phyloP scores from a whole-genome alignment of 2,113 vertebrate species.

The Onychostruthus taczanowskii region DNA sequence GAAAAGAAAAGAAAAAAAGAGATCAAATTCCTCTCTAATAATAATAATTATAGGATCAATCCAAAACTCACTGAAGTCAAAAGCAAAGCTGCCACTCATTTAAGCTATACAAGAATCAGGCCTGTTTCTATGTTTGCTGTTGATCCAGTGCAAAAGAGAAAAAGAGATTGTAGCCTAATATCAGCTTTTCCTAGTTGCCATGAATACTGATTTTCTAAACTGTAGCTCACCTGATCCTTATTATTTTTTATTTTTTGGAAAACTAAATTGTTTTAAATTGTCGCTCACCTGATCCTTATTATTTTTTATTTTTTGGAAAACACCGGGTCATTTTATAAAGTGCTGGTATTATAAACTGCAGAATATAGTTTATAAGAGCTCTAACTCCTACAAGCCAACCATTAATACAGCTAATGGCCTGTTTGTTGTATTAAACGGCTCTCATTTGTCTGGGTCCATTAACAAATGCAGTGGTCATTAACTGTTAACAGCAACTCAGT shows the following conservation, averaged over 20 bases:
- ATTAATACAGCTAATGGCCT: slow-evolving; percentile 61
- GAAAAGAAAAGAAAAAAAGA: background rate
- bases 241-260: background rate
- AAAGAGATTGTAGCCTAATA: background rate
- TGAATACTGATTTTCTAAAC: slow-evolving; percentile 1
- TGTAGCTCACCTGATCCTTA: background rate
- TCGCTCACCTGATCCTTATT: slow-evolving; percentile 9
- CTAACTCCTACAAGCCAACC: slow-evolving; percentile 47
- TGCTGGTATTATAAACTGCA: slow-evolving; percentile 44
- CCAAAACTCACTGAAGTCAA: background rate
- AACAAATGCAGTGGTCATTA: slow-evolving; percentile 65
- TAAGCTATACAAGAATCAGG: background rate
- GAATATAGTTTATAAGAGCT: slow-evolving; percentile 59
- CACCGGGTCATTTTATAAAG: slow-evolving; percentile 53
- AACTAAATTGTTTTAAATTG: background rate
- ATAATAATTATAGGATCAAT: slow-evolving; percentile 22
- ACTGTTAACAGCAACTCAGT: slow-evolving; percentile 54
- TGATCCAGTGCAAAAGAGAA: background rate
- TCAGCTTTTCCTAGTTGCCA: background rate
- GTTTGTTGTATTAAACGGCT: slow-evolving; percentile 58
- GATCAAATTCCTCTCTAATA: slow-evolving; percentile 7
- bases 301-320: slow-evolving; percentile 26
- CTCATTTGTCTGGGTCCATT: slow-evolving; percentile 64
- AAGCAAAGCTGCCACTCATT: background rate
- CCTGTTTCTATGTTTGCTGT: background rate